Percentiles rank a stretch among this genome's conserved stretches.
These are phyloP conservation scores for Napeogenes inachia DNA, from an alignment of 2,888 invertebrate genomes.

Conservation along the genomic window DNA sequence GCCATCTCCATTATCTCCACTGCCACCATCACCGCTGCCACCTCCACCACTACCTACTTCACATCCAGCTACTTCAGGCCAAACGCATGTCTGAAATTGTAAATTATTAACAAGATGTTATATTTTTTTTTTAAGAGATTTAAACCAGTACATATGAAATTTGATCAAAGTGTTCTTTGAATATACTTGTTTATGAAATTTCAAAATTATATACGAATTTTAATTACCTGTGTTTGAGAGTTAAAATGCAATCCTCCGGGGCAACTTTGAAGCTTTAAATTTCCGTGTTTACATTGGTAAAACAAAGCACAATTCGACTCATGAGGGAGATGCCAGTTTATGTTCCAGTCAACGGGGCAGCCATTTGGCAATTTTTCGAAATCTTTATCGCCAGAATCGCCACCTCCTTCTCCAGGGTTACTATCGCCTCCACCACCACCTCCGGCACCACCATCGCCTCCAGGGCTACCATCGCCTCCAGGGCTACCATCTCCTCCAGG, in stretches of 20 bases:
- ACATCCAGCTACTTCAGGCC: not conserved
- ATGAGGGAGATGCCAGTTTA: constrained; percentile 1
- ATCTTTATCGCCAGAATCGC: not conserved
- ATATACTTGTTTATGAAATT: too few relatives aligned
- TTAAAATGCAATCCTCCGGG: too few relatives aligned
- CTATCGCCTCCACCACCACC: not conserved
- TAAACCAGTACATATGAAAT: too few relatives aligned
- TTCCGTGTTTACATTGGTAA: not conserved
- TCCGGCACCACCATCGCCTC: not conserved
- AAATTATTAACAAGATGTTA: not conserved
- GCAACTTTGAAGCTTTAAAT: not conserved
- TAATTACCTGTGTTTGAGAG: too few relatives aligned
- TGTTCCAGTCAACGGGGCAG: not conserved
- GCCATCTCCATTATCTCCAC: too few relatives aligned
- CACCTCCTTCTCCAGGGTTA: not conserved
- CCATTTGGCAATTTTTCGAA: not conserved
- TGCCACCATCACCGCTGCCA: too few relatives aligned
- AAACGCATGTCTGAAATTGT: constrained; percentile 12
- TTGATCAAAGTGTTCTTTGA: too few relatives aligned
- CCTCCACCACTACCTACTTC: too few relatives aligned
- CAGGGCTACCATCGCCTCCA: too few relatives aligned
- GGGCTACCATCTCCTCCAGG: too few relatives aligned
- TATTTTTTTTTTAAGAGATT: too few relatives aligned
- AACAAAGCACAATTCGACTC: not conserved
- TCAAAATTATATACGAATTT: too few relatives aligned